A percentile compares a stretch with the other conserved stretches of the same genome.
Conservation (phyloP, 2,888 invertebrate genomes). For the Euzetes globulus region DNA sequence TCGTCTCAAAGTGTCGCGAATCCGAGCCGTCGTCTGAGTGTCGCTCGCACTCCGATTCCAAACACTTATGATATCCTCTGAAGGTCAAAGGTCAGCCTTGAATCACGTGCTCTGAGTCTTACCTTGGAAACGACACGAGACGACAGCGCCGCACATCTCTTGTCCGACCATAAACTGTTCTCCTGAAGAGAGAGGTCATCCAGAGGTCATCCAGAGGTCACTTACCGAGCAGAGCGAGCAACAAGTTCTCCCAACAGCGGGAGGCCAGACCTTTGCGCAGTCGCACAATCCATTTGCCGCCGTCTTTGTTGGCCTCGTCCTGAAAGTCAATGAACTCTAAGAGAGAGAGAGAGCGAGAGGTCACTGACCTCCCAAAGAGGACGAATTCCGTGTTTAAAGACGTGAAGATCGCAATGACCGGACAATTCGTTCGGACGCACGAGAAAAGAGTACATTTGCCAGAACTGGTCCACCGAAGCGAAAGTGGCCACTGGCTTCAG, state of each 20-base stretch:
- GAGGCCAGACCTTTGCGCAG: conserved; percentile 62
- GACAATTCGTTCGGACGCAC: conserved; percentile 80
- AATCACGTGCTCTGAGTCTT: too few species aligned
- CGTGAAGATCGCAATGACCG: conserved; percentile 83
- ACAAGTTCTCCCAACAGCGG: neutral
- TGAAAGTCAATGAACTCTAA: too few species aligned
- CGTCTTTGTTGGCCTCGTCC: conserved; percentile 88
- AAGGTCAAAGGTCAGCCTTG: neutral
- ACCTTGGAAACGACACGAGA: conserved; percentile 85
- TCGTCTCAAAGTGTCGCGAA: conserved; percentile 87
- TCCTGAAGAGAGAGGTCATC: conserved; percentile 88
- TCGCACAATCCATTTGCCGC: conserved; percentile 96
- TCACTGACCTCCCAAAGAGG: conserved; percentile 89
- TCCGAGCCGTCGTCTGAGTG: conserved; percentile 74
- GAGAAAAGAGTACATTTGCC: conserved; percentile 88
- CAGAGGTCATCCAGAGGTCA: too few species aligned
- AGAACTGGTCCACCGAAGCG: conserved; percentile 84
- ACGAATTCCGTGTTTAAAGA: conserved; percentile 95
- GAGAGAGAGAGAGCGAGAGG: neutral
- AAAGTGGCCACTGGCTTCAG: conserved; percentile 64
- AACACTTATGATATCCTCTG: conserved; percentile 85
- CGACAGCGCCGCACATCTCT: conserved; percentile 95
- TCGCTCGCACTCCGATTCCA: conserved; percentile 96
- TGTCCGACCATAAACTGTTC: conserved; percentile 98
- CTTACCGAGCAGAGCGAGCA: conserved; percentile 95